phyloP scores from a whole-genome alignment of 2,113 vertebrate genomes.

The Alethe castanea region DNA sequence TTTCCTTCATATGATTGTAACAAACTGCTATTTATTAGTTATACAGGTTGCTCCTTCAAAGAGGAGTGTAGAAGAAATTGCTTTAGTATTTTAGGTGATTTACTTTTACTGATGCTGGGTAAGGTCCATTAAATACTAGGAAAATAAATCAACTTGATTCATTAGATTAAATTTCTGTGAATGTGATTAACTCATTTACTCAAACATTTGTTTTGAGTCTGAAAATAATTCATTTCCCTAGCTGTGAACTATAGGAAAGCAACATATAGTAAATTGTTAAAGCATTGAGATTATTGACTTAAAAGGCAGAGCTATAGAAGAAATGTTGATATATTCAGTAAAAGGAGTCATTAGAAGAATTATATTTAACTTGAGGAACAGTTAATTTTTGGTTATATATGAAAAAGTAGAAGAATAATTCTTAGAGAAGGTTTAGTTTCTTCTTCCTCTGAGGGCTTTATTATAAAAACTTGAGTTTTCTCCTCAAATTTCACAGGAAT shows the following conservation, averaged over 20 bases:
- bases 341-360: not conserved
- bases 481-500: not conserved
- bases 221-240: constrained; percentile 53
- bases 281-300: constrained; percentile 1
- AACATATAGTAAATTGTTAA: not conserved
- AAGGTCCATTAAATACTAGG: constrained; percentile 1
- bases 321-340: not conserved
- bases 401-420: not conserved
- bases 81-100: constrained; percentile 1
- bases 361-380: not conserved
- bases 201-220: constrained; percentile 49
- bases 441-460: not conserved
- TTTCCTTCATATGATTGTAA: not conserved
- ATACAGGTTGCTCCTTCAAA: not conserved
- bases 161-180: constrained; percentile 45
- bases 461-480: not conserved
- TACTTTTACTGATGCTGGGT: not conserved
- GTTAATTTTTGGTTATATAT: not conserved
- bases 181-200: constrained; percentile 60
- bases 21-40: not conserved
- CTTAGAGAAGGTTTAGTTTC: not conserved
- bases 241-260: not conserved
- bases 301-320: constrained; percentile 14
- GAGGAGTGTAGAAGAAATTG: not conserved
- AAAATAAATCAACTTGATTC: not conserved